Percentiles rank a stretch among this genome's conserved stretches.
Conservation (phyloP, 2,113 vertebrate species). For the Tachysurus fulvidraco region DNA sequence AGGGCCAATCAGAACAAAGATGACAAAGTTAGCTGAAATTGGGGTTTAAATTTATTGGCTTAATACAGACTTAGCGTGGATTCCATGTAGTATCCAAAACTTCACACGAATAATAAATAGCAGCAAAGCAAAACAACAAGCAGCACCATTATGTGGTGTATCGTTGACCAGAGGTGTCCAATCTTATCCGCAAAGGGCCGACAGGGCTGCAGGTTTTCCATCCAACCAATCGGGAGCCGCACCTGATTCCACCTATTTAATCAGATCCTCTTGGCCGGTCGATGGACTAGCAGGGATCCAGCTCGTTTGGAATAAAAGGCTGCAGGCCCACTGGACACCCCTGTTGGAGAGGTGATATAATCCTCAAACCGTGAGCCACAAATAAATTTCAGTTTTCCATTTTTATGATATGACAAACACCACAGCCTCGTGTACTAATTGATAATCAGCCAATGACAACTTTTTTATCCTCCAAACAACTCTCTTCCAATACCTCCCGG, state of each 20-base stretch:
- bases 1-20: not conserved
- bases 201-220: not conserved
- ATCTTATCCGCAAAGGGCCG: not conserved
- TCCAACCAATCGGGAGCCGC: not conserved
- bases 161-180: conserved; percentile 18
- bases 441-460: not conserved
- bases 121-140: not conserved
- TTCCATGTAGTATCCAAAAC: not conserved
- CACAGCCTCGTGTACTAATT: not conserved
- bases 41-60: not conserved
- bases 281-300: not conserved
- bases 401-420: not conserved
- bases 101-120: not conserved
- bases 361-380: conserved; percentile 24
- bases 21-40: not conserved
- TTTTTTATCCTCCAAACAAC: not conserved
- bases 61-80: not conserved
- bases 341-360: not conserved
- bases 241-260: conserved; percentile 16
- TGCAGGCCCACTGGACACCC: not conserved
- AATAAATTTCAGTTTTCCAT: not conserved
- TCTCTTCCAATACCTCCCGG: too few species aligned
- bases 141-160: conserved; percentile 22
- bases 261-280: not conserved
- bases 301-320: not conserved